Evolutionary conservation across 2,113 vertebrate species (phyloP).

Genomic region (Sprattus sprattus): DNA sequence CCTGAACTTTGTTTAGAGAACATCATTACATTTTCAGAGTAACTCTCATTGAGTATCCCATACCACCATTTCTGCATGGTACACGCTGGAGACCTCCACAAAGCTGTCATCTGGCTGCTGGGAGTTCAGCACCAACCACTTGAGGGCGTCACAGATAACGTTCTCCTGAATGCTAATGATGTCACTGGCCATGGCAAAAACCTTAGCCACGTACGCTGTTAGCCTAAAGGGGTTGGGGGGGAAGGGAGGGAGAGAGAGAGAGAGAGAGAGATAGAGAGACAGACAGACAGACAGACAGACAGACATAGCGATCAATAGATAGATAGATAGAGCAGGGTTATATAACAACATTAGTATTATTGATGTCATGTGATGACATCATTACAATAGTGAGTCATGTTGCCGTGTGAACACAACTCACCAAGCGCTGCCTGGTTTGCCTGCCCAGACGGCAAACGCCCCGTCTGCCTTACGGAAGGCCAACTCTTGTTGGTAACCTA

Average conservation of each 20-base stretch:
- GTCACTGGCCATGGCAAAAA: constrained; percentile 74
- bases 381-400: too few relatives aligned
- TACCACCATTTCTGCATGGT: constrained; percentile 72
- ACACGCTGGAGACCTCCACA: constrained; percentile 65
- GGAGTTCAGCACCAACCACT: constrained; percentile 76
- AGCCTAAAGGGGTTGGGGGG: constrained; percentile 68
- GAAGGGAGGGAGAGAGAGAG: neutral
- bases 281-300: too few relatives aligned
- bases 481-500: constrained; percentile 51
- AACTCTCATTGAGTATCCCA: neutral
- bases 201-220: constrained; percentile 84
- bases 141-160: constrained; percentile 75
- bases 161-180: constrained; percentile 61
- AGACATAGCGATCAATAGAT: too few relatives aligned
- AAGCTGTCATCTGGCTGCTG: constrained; percentile 79
- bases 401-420: constrained; percentile 19
- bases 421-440: constrained; percentile 51
- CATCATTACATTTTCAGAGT: too few relatives aligned
- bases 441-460: constrained; percentile 50
- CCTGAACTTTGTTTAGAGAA: too few relatives aligned
- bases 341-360: too few relatives aligned
- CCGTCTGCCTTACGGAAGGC: constrained; percentile 53
- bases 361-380: too few relatives aligned
- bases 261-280: too few relatives aligned
- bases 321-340: too few relatives aligned